Evolutionary conservation across 2,113 vertebrate genomes (phyloP), one percentile per base, ranked within the genome.

Genomic region (Protomyctophum bolini): DNA sequence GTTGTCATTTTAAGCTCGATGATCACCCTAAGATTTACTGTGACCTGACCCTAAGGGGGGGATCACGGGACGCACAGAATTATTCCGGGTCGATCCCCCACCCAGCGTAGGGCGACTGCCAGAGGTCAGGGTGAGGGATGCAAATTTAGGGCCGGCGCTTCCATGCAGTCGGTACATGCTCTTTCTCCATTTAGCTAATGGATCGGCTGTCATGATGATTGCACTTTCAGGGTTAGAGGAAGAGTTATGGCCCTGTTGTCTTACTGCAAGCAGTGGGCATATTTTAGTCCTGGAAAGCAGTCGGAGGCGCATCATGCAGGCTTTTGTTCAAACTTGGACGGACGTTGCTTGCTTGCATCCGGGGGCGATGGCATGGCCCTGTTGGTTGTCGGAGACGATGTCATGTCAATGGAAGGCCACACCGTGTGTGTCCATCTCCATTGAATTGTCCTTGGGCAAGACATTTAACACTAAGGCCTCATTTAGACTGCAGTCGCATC

Each of bases 131-230:
- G 82, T 73, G 76, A 83, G 48, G 51, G 81, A 81, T 76, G 70
- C 72, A 81, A 79, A 87, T 88, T 87, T 79, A 83, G 67, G 85
- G 77, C 69, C 71, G 1, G 28, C 67, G 66, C 67, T 72, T 21
- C 52, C 83, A 76, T 55, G 80, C 77, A 74, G 69, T 21, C 21
- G 63, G 67, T 21, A 21, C 73, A 68, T 75, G 78, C 69, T 82
- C 70, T 54, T 73, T 82, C 80, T 88, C 75, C 84, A 82, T 86
- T 86, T 87, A 75, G 76, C 83, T 89, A 86, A 87, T 85, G 78
- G 85, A 56, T 51, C 70, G 10, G 68, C 81, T 83, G 84, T 84
- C 79, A 79, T 79, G 83, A 83, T 72, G 75, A 58, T 63, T 8
- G 47, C 77, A 68, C 83, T 87, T 76, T 81, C 72, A 66, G 33